These are phyloP conservation scores for Drosophila longiperda DNA, from an alignment of 2,888 invertebrate genomes.

Conservation along the genomic window DNA sequence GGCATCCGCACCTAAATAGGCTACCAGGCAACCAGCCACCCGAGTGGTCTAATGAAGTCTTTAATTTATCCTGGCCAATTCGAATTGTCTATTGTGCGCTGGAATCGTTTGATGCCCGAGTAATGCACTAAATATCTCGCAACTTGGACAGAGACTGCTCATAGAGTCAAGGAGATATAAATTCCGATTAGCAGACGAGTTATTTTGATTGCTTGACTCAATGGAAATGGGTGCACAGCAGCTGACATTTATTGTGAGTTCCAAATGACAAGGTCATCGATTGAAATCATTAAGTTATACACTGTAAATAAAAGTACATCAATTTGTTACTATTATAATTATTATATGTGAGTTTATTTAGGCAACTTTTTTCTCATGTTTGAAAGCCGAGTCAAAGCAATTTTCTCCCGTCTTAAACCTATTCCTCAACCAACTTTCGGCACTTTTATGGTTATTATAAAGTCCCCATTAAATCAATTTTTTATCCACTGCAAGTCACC, in stretches of 20 bases:
- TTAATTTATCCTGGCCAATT: conserved; percentile 56
- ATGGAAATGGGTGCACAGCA: conserved; percentile 16
- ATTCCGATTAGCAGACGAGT: conserved; percentile 31
- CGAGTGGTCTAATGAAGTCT: conserved; percentile 61
- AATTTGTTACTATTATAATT: background rate
- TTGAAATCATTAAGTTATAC: background rate
- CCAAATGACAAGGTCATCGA: conserved; percentile 1
- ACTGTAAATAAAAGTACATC: background rate
- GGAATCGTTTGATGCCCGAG: conserved; percentile 44
- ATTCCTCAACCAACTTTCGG: background rate
- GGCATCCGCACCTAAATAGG: conserved; percentile 66
- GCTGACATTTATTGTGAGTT: conserved; percentile 16
- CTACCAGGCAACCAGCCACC: conserved; percentile 18
- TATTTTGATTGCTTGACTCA: conserved; percentile 42
- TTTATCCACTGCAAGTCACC: conserved; percentile 23
- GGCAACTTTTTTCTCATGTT: background rate
- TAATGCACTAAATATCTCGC: conserved; percentile 25
- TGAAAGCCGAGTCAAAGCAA: background rate
- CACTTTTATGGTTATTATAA: background rate
- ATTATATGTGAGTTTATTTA: background rate
- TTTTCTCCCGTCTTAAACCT: background rate
- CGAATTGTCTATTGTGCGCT: conserved; percentile 25
- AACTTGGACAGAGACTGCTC: conserved; percentile 1
- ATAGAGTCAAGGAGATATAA: conserved; percentile 2
- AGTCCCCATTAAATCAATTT: conserved; percentile 7